These are phyloP conservation scores for Erebia palarica DNA, from an alignment of 2,888 invertebrate species.

Conservation along the genomic window DNA sequence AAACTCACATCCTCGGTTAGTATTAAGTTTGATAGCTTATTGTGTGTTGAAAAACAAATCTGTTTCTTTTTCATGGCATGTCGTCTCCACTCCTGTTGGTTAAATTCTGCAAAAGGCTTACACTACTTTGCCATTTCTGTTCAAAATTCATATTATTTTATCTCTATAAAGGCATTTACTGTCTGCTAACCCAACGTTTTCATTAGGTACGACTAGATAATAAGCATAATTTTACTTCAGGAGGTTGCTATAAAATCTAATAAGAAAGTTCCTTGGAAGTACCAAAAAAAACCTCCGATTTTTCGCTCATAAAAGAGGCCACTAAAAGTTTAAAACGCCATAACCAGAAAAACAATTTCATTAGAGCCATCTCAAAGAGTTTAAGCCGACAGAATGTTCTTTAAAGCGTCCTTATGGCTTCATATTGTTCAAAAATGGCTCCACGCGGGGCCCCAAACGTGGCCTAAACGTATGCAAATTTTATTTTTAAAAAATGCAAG, in stretches of 20 bases:
- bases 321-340: constrained; percentile 21
- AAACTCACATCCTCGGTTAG: too few relatives aligned
- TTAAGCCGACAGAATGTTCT: constrained; percentile 21
- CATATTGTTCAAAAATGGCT: constrained; percentile 41
- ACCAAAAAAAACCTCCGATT: not conserved
- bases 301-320: not conserved
- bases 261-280: not conserved
- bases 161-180: too few relatives aligned
- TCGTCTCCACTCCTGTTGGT: too few relatives aligned
- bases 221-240: not conserved
- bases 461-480: constrained; percentile 74
- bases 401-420: constrained; percentile 32
- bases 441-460: constrained; percentile 12
- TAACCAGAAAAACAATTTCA: constrained; percentile 27
- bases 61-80: too few relatives aligned
- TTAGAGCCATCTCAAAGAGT: constrained; percentile 24
- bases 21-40: too few relatives aligned
- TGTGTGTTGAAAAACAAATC: too few relatives aligned
- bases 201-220: not conserved
- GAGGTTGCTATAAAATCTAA: not conserved
- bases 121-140: too few relatives aligned
- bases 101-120: too few relatives aligned
- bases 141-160: too few relatives aligned
- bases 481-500: constrained; percentile 78
- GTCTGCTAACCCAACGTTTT: not conserved